These are phyloP conservation scores for Ashinkailepas kermadecensis DNA, from an alignment of 2,888 invertebrate species.

Conservation along the genomic window DNA sequence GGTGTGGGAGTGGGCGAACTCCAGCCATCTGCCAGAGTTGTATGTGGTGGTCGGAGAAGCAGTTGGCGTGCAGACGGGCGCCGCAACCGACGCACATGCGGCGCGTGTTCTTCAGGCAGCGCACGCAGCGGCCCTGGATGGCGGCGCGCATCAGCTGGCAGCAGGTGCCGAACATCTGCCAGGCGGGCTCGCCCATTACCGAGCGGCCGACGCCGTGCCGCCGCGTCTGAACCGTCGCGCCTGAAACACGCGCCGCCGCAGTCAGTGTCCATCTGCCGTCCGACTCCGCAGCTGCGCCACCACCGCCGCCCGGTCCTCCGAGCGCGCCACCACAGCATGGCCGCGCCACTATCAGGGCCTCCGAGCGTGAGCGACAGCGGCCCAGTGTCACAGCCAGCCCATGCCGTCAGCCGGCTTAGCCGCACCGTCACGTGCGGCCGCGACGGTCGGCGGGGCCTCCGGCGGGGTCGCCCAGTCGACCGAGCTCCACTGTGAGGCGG, in stretches of 20 bases:
- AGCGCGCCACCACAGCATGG: slow-evolving; percentile 40
- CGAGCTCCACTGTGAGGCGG: slow-evolving; percentile 40
- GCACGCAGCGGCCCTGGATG: slow-evolving; percentile 42
- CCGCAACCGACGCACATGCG: slow-evolving; percentile 43
- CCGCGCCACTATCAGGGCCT: too few species aligned
- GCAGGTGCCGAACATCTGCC: slow-evolving; percentile 39
- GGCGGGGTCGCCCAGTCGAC: slow-evolving; percentile 36
- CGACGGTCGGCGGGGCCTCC: too few species aligned
- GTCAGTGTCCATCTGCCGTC: slow-evolving; percentile 37
- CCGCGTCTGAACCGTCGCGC: slow-evolving; percentile 39
- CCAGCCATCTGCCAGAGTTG: slow-evolving; percentile 38
- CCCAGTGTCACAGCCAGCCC: too few species aligned
- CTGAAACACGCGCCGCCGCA: slow-evolving; percentile 40
- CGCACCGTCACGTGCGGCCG: too few species aligned
- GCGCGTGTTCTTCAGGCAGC: slow-evolving; percentile 40
- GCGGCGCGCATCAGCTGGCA: slow-evolving; percentile 41
- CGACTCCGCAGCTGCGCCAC: slow-evolving; percentile 36
- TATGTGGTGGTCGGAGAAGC: slow-evolving; percentile 39
- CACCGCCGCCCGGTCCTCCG: slow-evolving; percentile 39
- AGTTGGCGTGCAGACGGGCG: slow-evolving; percentile 42
- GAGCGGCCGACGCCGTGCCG: slow-evolving; percentile 40
- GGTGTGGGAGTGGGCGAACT: too few species aligned
- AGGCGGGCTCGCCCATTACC: slow-evolving; percentile 38
- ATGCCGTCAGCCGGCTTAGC: too few species aligned
- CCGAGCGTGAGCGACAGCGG: too few species aligned